Base-by-base conservation (phyloP, 2,888 invertebrate species). In the Ennomos fuscantarius region DNA sequence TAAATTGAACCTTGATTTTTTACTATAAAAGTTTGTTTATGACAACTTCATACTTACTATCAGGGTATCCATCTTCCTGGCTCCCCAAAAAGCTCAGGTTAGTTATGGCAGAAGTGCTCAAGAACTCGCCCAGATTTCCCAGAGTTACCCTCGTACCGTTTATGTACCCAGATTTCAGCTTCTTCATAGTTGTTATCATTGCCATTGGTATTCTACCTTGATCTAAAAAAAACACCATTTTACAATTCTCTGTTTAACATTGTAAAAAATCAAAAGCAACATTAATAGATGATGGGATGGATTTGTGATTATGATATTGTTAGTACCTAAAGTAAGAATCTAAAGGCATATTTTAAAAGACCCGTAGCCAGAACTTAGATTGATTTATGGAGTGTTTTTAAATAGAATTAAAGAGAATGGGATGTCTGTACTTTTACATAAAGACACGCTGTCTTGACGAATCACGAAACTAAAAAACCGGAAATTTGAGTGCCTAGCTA, bases 91-190 rank as follows among this genome's bases (percentile, higher is more conserved):
- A 99, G 85, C 98, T 99, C 69, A 99, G 93, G 87, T 99, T 99
- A 0, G 99, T 99, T 44, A 99, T 97, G 63, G 99, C 99, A 1
- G 99, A 99, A 0, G 99, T 99, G 75, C 96, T 99, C 56, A 99
- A 91, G 84, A 99, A 99, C 69, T 99, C 99, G 65, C 96, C 96
- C 33, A 99, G 90, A 81, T 96, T 96, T n/a, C 99, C 99, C 59
- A 99, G 91, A 55, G 98, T 97, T 0, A 99, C 99, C 72, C 99
- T 94, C 0, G 99, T 99, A n/a, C 99, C 99, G 79, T 99, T 99
- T 51, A 99, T 98, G 81, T 99, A 99, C 9, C 99, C 99, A 60
- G 98, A 99, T 85, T 99, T 98, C 3, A 99, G 92, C 87, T 99
- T 99, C 81, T 99, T 98, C 95, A 99, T 97, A 1, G 99, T 99